Percentiles rank a stretch among this genome's conserved stretches.
These are phyloP conservation scores for Mystacides longicornis DNA, from an alignment of 2,888 invertebrate genomes.

Conservation along the genomic window DNA sequence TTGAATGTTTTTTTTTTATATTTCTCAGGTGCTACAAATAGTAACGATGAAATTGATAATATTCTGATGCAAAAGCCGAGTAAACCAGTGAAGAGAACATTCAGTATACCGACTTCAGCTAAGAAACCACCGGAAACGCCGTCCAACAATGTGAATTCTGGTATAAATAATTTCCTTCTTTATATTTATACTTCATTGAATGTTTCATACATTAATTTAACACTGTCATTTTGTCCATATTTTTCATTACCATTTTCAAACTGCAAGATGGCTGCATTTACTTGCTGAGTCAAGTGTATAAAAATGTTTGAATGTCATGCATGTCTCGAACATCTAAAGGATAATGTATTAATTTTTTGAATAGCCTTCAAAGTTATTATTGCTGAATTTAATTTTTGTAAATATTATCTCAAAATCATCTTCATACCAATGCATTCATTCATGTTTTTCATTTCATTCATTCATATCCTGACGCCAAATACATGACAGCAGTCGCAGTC, in stretches of 20 bases:
- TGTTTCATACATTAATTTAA: not conserved
- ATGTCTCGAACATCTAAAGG: too few relatives aligned
- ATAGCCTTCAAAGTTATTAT: too few relatives aligned
- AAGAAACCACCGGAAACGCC: constrained; percentile 24
- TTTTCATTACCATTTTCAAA: not conserved
- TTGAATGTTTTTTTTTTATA: not conserved
- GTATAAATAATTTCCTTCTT: constrained; percentile 31
- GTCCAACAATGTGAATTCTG: constrained; percentile 28
- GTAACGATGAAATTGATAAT: constrained; percentile 24
- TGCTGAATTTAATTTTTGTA: too few relatives aligned
- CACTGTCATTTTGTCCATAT: not conserved
- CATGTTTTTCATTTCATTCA: too few relatives aligned
- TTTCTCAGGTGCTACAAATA: constrained; percentile 21
- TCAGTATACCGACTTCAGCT: constrained; percentile 40
- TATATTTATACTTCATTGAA: not conserved
- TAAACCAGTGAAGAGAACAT: constrained; percentile 34
- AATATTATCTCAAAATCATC: too few relatives aligned
- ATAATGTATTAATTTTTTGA: too few relatives aligned
- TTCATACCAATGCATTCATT: too few relatives aligned
- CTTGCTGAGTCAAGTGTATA: too few relatives aligned
- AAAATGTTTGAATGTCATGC: too few relatives aligned
- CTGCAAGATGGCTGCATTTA: too few relatives aligned
- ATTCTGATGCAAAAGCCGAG: constrained; percentile 19
- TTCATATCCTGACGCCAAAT: too few relatives aligned
- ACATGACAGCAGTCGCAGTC: too few relatives aligned